Conservation (phyloP, 2,888 invertebrate species). For the Incurvaria masculella region DNA sequence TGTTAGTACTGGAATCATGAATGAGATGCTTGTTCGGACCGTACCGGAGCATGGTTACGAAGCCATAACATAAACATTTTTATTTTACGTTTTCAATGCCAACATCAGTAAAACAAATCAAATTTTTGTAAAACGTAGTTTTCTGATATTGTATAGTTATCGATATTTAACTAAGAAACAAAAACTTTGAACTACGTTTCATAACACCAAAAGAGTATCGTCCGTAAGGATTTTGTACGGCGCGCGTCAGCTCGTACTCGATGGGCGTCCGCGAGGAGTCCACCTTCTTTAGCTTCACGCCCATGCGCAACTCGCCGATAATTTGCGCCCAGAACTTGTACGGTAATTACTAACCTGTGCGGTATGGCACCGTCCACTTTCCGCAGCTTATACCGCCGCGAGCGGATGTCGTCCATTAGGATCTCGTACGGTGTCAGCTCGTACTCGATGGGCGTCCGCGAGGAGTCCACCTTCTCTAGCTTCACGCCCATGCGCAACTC, state of each 20-base stretch:
- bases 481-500: conserved; percentile 90
- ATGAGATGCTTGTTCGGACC: no score
- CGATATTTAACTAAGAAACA: no score
- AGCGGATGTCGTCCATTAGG: conserved; percentile 91
- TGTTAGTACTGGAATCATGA: no score
- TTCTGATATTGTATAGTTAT: no score
- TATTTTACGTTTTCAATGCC: no score
- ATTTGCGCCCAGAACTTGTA: conserved; percentile 96
- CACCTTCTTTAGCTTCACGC: conserved; percentile 89
- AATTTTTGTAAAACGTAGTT: no score
- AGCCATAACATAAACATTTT: no score
- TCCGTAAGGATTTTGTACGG: conserved; percentile 98
- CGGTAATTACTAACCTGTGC: conserved; percentile 60
- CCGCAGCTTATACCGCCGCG: conserved; percentile 82
- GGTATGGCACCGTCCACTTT: conserved; percentile 85
- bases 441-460: conserved; percentile 80
- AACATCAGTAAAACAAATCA: no score
- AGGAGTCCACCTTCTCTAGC: conserved; percentile 80
- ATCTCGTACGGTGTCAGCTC: conserved; percentile 96
- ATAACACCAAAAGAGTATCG: conserved; percentile 81
- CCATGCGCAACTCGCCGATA: conserved; percentile 85
- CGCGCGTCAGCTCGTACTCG: conserved; percentile 89
- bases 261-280: conserved; percentile 72
- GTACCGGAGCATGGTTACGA: no score
- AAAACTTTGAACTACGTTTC: no score